Conservation (phyloP, 64 coral and sea anemone genomes). For the Montipora foliosa region DNA sequence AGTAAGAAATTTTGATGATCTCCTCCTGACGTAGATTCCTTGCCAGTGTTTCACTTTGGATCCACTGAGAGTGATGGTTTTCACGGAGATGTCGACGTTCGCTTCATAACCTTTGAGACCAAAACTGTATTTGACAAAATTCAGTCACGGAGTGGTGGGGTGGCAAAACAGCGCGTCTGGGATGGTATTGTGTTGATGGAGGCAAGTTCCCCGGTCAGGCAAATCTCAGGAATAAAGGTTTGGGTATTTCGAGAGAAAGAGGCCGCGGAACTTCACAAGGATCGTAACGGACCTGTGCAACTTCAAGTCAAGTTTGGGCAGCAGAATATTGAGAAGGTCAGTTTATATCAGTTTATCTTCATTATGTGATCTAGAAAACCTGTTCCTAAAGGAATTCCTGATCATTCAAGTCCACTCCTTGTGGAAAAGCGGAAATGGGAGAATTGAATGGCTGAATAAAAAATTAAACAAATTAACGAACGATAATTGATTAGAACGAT, state of each 20-base stretch:
- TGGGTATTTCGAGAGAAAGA: constrained; percentile 53
- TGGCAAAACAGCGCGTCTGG: constrained; percentile 56
- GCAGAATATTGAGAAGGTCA: constrained; percentile 16
- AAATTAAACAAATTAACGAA: no score
- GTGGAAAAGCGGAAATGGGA: no score
- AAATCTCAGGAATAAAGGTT: constrained; percentile 55
- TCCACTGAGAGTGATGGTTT: constrained; percentile 29
- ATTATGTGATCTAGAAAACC: no score
- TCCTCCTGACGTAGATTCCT: not conserved
- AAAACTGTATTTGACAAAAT: constrained; percentile 48
- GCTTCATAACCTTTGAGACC: constrained; percentile 22
- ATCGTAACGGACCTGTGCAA: constrained; percentile 50
- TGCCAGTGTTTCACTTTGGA: constrained; percentile 5
- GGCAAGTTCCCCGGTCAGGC: constrained; percentile 2
- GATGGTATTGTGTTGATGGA: constrained; percentile 50
- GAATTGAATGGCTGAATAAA: no score
- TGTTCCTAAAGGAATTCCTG: no score
- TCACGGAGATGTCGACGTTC: not conserved
- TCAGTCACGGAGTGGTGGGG: constrained; percentile 55
- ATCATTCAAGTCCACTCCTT: no score
- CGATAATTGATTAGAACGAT: no score
- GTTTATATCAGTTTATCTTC: not conserved
- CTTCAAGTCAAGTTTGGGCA: constrained; percentile 52
- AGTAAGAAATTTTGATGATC: not conserved
- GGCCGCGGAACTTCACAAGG: constrained; percentile 56